Evolutionary conservation across 2,797 vertebrate genomes (phyloP), one percentile per base, ranked within the genome.

Genomic region (Lycodopsis pacificus): DNA sequence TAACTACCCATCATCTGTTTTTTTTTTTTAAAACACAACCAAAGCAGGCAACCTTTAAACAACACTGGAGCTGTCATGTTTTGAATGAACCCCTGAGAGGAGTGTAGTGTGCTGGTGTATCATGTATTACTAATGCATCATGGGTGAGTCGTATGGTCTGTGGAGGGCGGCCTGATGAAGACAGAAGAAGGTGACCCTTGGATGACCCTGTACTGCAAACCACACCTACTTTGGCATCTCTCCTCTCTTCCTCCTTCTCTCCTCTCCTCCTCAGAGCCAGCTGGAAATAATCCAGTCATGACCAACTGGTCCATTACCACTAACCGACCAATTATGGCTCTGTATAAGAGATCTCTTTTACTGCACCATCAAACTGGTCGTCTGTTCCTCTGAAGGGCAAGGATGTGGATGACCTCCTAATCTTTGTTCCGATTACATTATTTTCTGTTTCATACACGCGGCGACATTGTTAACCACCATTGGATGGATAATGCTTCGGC

Each of bases 291-390:
- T 91, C 91, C 91, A 94, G 87, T 87, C 82, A 86, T 90, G 91
- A 88, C 90, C 90, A 93, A 93, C 92, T 93, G 92, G 85, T 83
- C 87, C 89, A 94, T 93, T 92, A 92, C 79, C 88, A 83, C 88
- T 91, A 85, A 88, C 87, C 57, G 63, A 86, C 80, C 86, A 88
- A 90, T 91, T 91, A 91, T 82, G 79, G 86, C 81, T 82, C 81
- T 51, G 81, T 85, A 73, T 77, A 84, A 75, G 78, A 86, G 81
- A 69, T 49, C 70, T 77, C 74, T 84, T 87, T 88, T 85, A 77
- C 75, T 70, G 79, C 80, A 65, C 83, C 64, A 62, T 81, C 66
- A 79, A 86, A 86, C 78, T 79, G 74, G 80, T 85, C 57, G 40
- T 63, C 63, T 78, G 68, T 71, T 88, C 77, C 84, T 88, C 75